These are phyloP conservation scores for Daubentonia madagascariensis DNA, from an alignment of 2,113 vertebrate genomes.

Conservation along the genomic window DNA sequence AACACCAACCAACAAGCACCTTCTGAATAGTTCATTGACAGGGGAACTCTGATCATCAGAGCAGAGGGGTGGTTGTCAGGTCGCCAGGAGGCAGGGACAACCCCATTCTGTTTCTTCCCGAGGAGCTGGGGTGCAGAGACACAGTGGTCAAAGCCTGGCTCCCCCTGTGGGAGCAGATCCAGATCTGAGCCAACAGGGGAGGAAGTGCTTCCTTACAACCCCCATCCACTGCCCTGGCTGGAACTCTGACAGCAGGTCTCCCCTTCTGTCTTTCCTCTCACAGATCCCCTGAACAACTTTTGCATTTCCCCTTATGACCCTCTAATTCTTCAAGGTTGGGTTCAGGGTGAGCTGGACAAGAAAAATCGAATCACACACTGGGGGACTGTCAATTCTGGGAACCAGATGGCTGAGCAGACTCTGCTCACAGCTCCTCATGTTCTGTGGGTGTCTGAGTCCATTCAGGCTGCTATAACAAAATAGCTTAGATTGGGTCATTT, in stretches of 20 bases:
- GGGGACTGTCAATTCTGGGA: not conserved
- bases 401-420: not conserved
- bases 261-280: not conserved
- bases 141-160: not conserved
- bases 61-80: not conserved
- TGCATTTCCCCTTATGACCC: not conserved
- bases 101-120: not conserved
- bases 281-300: not conserved
- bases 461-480: not conserved
- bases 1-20: not conserved
- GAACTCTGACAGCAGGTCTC: not conserved
- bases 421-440: not conserved
- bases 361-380: not conserved
- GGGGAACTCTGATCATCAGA: not conserved
- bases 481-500: not conserved
- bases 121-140: not conserved
- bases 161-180: not conserved
- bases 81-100: not conserved
- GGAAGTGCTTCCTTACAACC: not conserved
- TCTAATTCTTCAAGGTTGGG: not conserved
- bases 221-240: no score
- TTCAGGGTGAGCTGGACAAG: not conserved
- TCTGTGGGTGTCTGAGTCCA: not conserved
- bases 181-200: not conserved
- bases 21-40: not conserved